These are phyloP conservation scores for Ancistrus triradiatus DNA, from an alignment of 2,113 vertebrate species.

Conservation along the genomic window DNA sequence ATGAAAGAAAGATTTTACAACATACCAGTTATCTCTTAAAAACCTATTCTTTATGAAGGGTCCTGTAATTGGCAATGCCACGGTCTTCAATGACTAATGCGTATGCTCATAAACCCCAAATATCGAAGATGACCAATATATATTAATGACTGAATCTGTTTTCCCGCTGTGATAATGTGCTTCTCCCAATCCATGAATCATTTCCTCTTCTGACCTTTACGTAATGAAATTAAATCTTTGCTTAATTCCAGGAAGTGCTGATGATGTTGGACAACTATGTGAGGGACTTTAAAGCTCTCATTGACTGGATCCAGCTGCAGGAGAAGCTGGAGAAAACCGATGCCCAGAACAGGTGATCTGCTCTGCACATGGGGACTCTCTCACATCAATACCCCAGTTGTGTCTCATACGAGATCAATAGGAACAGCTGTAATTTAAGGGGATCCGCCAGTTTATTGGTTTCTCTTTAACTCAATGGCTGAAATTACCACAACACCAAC, in stretches of 20 bases:
- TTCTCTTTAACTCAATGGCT: slow-evolving; percentile 62
- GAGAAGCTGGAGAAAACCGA: slow-evolving; percentile 98
- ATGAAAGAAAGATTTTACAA: too few species aligned
- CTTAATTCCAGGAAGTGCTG: slow-evolving; percentile 81
- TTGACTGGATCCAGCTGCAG: slow-evolving; percentile 98
- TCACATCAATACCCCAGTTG: slow-evolving; percentile 42
- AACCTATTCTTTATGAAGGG: too few species aligned
- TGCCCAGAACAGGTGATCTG: slow-evolving; percentile 89
- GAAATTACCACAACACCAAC: slow-evolving; percentile 56
- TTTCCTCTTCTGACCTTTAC: background rate
- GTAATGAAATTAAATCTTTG: background rate
- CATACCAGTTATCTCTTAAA: too few species aligned
- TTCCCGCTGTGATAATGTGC: background rate
- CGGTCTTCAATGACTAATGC: too few species aligned
- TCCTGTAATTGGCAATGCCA: too few species aligned
- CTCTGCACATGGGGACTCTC: slow-evolving; percentile 17
- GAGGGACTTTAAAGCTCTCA: slow-evolving; percentile 95
- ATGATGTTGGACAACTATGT: slow-evolving; percentile 99
- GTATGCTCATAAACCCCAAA: too few species aligned
- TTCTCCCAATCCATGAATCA: background rate
- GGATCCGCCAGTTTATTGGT: slow-evolving; percentile 59
- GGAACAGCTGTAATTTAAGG: slow-evolving; percentile 60
- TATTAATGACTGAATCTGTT: background rate
- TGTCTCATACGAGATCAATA: slow-evolving; percentile 54
- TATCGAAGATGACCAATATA: too few species aligned